Evolutionary conservation across 2,113 vertebrate species (phyloP).

Genomic region (Nothoprocta pentlandii): DNA sequence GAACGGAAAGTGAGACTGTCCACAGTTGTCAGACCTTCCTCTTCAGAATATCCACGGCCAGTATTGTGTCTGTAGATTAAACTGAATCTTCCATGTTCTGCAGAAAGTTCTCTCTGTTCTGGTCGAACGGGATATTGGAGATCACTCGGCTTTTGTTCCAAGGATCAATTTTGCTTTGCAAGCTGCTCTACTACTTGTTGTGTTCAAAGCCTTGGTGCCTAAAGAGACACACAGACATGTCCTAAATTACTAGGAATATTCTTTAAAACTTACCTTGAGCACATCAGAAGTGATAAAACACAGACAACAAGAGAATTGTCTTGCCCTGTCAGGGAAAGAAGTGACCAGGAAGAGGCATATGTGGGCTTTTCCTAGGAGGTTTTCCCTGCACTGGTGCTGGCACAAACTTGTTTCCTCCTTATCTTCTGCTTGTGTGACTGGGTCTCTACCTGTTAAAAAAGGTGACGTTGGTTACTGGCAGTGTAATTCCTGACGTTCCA

Average conservation of each 20-base stretch:
- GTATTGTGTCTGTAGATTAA: background rate
- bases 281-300: background rate
- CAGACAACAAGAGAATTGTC: background rate
- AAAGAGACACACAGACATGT: background rate
- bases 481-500: background rate
- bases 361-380: background rate
- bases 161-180: background rate
- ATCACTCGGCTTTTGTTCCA: background rate
- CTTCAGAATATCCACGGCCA: background rate
- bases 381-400: background rate
- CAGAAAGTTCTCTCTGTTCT: background rate
- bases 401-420: rapidly evolving
- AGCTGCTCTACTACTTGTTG: background rate
- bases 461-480: background rate
- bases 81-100: background rate
- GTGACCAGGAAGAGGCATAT: background rate
- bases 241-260: background rate
- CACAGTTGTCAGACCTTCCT: background rate
- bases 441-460: background rate
- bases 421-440: background rate
- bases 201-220: background rate
- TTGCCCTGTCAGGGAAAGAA: background rate
- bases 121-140: background rate
- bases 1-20: background rate
- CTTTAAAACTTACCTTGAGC: background rate